Evolutionary conservation across 2,113 vertebrate genomes (phyloP).

Genomic region (Arenaria interpres): DNA sequence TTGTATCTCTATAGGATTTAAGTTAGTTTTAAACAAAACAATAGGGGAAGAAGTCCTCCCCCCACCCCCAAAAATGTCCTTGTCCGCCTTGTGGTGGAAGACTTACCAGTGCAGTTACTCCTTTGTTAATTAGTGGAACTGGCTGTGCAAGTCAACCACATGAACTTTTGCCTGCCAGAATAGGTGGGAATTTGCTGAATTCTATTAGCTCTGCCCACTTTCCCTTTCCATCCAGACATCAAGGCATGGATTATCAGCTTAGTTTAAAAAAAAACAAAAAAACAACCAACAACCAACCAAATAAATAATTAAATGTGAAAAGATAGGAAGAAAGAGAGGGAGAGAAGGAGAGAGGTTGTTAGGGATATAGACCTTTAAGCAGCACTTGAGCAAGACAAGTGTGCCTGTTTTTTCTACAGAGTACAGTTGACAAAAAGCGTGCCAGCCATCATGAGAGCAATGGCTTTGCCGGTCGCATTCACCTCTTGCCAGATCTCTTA

Average conservation of each 20-base stretch:
- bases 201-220: neutral
- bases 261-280: neutral
- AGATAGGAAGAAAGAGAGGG: slow-evolving; percentile 34
- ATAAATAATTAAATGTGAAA: neutral
- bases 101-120: neutral
- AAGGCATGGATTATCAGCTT: neutral
- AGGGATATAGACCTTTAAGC: slow-evolving; percentile 76
- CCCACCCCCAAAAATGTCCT: neutral
- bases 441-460: slow-evolving; percentile 94
- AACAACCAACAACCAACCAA: neutral
- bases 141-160: neutral
- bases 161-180: neutral
- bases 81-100: neutral
- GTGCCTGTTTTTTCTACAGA: slow-evolving; percentile 99
- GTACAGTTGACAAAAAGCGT: slow-evolving; percentile 95
- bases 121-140: neutral
- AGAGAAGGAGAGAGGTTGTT: slow-evolving; percentile 57
- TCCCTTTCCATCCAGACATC: slow-evolving; percentile 26
- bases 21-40: slow-evolving; percentile 11
- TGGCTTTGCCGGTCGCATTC: slow-evolving; percentile 95
- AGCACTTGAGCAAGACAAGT: slow-evolving; percentile 91
- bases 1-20: neutral
- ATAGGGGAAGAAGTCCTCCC: neutral
- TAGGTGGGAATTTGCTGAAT: neutral
- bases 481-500: slow-evolving; percentile 99